phyloP scores from a whole-genome alignment of 2,797 vertebrate species.

The Alectoris magna region DNA sequence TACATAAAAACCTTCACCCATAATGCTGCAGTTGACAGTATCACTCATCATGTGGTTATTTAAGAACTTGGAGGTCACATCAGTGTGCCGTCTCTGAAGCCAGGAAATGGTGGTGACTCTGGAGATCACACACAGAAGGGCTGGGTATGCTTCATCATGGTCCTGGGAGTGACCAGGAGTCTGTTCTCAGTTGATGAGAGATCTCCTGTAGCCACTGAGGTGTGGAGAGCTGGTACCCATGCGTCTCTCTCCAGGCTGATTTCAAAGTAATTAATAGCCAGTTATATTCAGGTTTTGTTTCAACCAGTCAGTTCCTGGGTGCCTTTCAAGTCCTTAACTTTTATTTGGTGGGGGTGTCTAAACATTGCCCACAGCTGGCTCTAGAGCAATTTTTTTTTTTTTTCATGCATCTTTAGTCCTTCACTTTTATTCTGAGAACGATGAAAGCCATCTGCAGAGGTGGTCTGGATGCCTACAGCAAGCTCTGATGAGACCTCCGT shows the following conservation, averaged over 20 bases:
- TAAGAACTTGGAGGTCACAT: not conserved
- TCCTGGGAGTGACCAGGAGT: accelerated
- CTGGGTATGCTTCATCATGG: not conserved
- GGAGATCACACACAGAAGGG: not conserved
- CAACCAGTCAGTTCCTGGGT: not conserved
- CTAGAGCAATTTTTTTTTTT: not conserved
- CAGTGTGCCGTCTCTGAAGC: not conserved
- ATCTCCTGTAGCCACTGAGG: not conserved
- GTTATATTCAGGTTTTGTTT: not conserved
- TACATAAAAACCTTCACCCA: not conserved
- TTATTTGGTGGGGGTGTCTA: not conserved
- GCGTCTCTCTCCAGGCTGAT: not conserved
- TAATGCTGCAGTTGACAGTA: not conserved
- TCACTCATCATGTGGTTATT: conserved; percentile 9
- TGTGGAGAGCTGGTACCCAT: not conserved
- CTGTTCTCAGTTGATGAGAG: not conserved
- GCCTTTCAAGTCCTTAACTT: not conserved
- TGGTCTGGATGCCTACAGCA: not conserved
- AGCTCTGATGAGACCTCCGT: not conserved
- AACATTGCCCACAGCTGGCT: not conserved
- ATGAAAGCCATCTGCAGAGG: not conserved
- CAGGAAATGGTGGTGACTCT: not conserved
- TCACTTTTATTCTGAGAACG: not conserved
- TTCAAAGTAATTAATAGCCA: not conserved
- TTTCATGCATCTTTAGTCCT: not conserved